Base-by-base conservation (phyloP, 2,888 invertebrate species). In the Calameuta filiformis region DNA sequence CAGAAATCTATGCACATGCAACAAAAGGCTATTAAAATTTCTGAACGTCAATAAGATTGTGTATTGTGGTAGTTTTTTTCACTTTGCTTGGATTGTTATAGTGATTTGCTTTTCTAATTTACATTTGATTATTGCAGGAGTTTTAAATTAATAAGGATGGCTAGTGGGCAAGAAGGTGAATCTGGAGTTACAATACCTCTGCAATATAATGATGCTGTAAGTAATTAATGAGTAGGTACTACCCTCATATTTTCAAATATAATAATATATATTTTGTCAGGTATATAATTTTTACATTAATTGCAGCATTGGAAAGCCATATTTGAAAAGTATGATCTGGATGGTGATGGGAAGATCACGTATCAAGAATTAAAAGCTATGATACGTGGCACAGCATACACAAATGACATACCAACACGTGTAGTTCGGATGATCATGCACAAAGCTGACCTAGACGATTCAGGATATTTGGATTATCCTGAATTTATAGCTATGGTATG, bases 401-500 rank as follows among this genome's bases (percentile, higher is more conserved):
- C 94, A 75, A 93, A 94, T 81, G 96, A 96, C 82, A 93, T 96
- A 71, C 96, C 96, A 0, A 92, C 94, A 69, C 93, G 94, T 80
- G 93, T 95, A 56, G 94, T 95, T 6, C 93, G 93, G 76, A 94
- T 94, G 89, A 95, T 97, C 83, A 93, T 96, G 92, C 90, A 91
- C 9, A 92, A 94, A 76, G 94, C 94, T 0, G 97, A 97, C 90
- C 85, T 88, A 68, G 93, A 96, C 88, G 92, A 94, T 85, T 95
- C 95, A 73, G 95, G 95, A 4, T 93, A 93, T 84, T 92, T 96
- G 77, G 95, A 95, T 87, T 95, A 95, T 86, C 92, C 93, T 33
- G 96, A 96, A 92, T 96, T 96, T 84, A 94, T 95, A 37, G 94
- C 94, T 69, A 95, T 96, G 95, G 94, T 95, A 92, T 92, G 93